Evolutionary conservation across 2,113 vertebrate species (phyloP).

Genomic region (Apus apus): DNA sequence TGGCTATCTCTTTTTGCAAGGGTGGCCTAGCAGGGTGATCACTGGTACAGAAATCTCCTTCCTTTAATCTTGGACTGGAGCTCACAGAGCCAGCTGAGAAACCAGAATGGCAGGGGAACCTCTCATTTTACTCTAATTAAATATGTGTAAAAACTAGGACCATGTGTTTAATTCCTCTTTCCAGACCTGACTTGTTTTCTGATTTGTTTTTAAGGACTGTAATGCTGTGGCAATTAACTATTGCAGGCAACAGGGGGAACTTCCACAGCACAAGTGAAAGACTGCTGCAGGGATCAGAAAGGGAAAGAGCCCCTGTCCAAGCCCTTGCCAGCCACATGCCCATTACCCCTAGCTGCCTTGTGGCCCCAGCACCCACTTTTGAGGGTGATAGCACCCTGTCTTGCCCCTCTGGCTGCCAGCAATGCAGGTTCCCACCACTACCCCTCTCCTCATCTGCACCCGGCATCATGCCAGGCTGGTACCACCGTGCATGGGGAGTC

Average conservation of each 20-base stretch:
- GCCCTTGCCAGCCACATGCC: neutral
- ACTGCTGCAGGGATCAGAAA: neutral
- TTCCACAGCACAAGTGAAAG: neutral
- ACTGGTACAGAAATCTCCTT: neutral
- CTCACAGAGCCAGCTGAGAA: neutral
- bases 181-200: neutral
- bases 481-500: rapidly evolving
- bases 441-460: neutral
- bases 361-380: rapidly evolving
- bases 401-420: rapidly evolving
- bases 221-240: neutral
- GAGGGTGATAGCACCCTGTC: neutral
- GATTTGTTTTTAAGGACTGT: neutral
- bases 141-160: neutral
- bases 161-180: neutral
- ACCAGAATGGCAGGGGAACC: neutral
- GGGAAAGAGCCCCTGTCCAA: neutral
- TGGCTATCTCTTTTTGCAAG: neutral
- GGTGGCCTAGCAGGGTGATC: rapidly evolving
- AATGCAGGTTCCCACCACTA: neutral
- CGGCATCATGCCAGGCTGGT: too few relatives aligned
- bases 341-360: too few relatives aligned
- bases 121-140: neutral
- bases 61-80: neutral
- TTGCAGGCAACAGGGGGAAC: neutral